Evolutionary conservation across 2,113 vertebrate genomes (phyloP), one percentile per base, ranked within the genome.

Genomic region (Cochlearius cochlearius): DNA sequence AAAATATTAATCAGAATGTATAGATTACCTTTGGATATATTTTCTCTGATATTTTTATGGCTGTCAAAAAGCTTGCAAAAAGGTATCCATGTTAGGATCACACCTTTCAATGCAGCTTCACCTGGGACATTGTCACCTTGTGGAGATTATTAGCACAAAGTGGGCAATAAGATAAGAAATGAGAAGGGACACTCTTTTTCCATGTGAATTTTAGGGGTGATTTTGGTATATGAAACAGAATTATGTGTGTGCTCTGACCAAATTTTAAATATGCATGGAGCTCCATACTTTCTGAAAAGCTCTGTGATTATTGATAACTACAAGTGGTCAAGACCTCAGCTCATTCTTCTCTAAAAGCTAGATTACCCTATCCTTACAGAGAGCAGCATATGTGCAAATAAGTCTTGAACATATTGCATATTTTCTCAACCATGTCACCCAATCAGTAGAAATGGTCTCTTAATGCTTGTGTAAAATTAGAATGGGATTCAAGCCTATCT

Each of bases 341-440:
- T 93, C 10, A 1, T 69, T 69, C 34, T 94, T 86, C 69, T 89
- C 45, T 76, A 47, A 83, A 77, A 90, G 38, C n/a, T 60, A 20
- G 39, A 74, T 76, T 89, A 41, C 26, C 29, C 52, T 27, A 22
- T 41, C 52, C 64, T 96, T 94, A 63, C 64, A 86, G 72, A 91
- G 62, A 92, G 56, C 52, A 95, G 86, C 94, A 94, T 96, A 96
- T 97, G 96, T n/a, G 7, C 90, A 95, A 90, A 88, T 89, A 96
- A 96, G 72, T 59, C 92, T 92, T 77, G 94, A 96, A 94, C 96
- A 97, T 97, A 96, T 95, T 97, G 96, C 83, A 53, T 89, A 91
- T 97, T 89, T 97, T 90, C 95, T 98, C 97, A 97, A 93, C 95
- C 97, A 94, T 98, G 96, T 95, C 95, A 92, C 94, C 95, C 94